Conservation (phyloP, 2,797 vertebrate genomes). For the Phoxinus dragarum region DNA sequence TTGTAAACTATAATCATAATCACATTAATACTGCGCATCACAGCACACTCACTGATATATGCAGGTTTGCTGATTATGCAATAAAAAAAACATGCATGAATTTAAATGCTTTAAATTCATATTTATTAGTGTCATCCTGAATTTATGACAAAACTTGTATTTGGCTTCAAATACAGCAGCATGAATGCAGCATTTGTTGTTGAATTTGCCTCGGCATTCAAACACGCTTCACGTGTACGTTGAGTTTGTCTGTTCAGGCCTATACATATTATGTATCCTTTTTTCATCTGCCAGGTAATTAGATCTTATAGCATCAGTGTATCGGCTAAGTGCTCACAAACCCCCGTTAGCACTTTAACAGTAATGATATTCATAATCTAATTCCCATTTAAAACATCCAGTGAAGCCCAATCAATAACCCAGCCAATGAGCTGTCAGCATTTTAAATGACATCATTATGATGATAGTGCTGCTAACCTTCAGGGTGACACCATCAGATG, state of each 20-base stretch:
- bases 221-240: neutral
- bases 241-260: neutral
- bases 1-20: too few species aligned
- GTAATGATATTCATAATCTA: conserved; percentile 43
- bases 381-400: conserved; percentile 43
- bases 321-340: conserved; percentile 26
- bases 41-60: neutral
- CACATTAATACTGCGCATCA: neutral
- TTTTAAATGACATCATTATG: conserved; percentile 76
- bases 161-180: neutral
- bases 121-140: conserved; percentile 29
- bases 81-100: too few species aligned
- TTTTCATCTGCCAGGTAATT: conserved; percentile 50
- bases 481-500: conserved; percentile 65
- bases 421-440: conserved; percentile 79
- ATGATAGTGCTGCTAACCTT: conserved; percentile 75
- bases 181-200: neutral
- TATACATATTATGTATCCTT: conserved; percentile 25
- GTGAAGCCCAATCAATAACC: conserved; percentile 74
- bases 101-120: neutral
- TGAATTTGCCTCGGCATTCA: neutral
- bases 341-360: conserved; percentile 40
- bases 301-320: conserved; percentile 39
- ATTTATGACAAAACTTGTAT: neutral
- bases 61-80: neutral